Base-by-base conservation (phyloP, 2,888 invertebrate species). In the Brachyptera putata region DNA sequence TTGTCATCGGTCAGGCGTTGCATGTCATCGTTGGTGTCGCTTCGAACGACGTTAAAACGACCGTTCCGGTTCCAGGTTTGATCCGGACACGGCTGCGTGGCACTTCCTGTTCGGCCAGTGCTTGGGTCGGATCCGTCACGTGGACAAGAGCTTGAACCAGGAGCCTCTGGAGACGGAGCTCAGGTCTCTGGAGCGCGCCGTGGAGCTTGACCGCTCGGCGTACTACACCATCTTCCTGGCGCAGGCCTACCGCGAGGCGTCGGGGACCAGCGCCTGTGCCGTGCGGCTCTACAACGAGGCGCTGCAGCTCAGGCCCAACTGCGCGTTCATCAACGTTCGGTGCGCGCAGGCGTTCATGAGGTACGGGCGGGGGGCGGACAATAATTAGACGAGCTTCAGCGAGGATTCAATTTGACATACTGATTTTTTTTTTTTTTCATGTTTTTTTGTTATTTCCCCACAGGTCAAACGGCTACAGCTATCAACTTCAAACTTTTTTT, bases 101-200 rank as follows among this genome's bases (percentile, higher is more conserved):
- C 43, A 43, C 43, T 43, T 43, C 43, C 43, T 43, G 21, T 43
- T 18, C 43, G 43, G 43, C 18, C 14, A 43, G 43, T 43, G 43
- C 18, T 43, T 43, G 14, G 43, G 43, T 3, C 43, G 43, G 3
- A 16, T 2, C 18, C 14, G 43, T 5, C 43, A 43, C 18, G 18
- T 43, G 2, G 18, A 16, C 43, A 3, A 13, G 37, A n/a, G n/a
- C n/a, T 16, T 13, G 14, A 21, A 4, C 7, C 5, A 43, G 18
- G 16, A 16, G 43, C 18, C 21, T 16, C 14, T 5, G 3, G 43
- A 43, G 16, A 5, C 7, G 5, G 43, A 43, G 21, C 43, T 43
- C 43, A 3, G 11, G 3, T 2, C 43, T 4, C 43, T 43, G 18
- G 43, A 43, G 18, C 14, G 18, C 3, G 43, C 43, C 43, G 43